Base-by-base conservation (phyloP, 2,113 vertebrate species). In the Rhegmatorhina hoffmannsi region DNA sequence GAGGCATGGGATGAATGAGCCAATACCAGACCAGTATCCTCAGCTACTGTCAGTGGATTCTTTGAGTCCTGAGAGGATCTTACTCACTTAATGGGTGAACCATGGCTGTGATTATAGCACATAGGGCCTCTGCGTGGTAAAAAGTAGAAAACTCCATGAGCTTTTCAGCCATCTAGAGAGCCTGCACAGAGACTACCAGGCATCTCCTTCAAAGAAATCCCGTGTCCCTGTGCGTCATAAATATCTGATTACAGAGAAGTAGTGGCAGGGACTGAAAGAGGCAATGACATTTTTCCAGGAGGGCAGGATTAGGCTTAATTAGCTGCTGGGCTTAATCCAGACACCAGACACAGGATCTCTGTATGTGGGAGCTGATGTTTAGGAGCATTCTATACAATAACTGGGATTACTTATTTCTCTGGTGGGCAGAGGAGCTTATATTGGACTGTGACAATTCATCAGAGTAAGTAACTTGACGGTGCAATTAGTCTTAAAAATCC, bases 281-380 rank as follows among this genome's bases (percentile, higher is more conserved):
- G 67, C 80, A 87, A 25, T 63, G 92, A 77, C 76, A 74, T 87
- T 94, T 95, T 93, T 92, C 64, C 75, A 72, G 52, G 36, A 89
- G 80, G 64, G 47, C 55, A 89, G 93, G 73, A 84, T 94, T 93
- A 92, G 38, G 59, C 56, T 93, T 90, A 84, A 81, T 86, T 93
- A 91, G 56, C 80, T 78, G 47, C 83, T 92, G 84, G 55, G 26
- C 70, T 92, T 77, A 38, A 34, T 89, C 80, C 89, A 96, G 83
- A 44, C 73, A 77, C 44, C 80, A 76, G 72, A 70, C 63, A 80
- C 68, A 84, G 33, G 52, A 74, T 84, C 52, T 46, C 36, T 40
- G 0, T 29, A 63, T 75, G 69, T 89, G 56, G 62, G 73, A 90
- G 67, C 24, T 92, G 86, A 68, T 64, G 62, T 70, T 89, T 56